phyloP scores from a whole-genome alignment of 2,113 vertebrate species.

The Recurvirostra avosetta region DNA sequence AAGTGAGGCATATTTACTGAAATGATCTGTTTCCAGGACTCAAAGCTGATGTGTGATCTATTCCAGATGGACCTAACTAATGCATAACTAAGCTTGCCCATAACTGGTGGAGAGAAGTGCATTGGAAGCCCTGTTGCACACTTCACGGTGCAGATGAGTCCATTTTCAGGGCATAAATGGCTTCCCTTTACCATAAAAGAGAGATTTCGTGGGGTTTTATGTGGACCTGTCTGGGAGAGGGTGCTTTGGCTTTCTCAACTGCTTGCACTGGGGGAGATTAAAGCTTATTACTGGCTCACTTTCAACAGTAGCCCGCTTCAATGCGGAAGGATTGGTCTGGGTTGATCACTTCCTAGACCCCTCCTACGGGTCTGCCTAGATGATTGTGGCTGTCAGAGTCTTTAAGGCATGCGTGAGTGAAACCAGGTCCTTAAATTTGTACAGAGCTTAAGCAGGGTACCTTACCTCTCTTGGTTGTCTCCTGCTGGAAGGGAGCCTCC shows the following conservation, averaged over 20 bases:
- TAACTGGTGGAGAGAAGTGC: not conserved
- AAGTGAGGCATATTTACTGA: not conserved
- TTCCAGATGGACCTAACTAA: not conserved
- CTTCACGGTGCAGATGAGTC: not conserved
- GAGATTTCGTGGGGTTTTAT: not conserved
- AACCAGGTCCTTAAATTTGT: rapidly evolving
- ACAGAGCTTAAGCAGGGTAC: not conserved
- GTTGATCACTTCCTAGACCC: not conserved
- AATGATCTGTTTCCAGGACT: not conserved
- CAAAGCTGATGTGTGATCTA: not conserved
- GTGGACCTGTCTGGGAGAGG: not conserved
- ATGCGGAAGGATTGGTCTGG: not conserved
- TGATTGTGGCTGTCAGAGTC: not conserved
- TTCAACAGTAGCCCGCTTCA: not conserved
- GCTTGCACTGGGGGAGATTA: not conserved
- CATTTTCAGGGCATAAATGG: not conserved
- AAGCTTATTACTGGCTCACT: not conserved
- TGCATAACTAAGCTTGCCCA: rapidly evolving
- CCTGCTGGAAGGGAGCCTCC: not conserved
- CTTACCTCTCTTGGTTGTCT: not conserved
- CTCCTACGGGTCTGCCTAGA: not conserved
- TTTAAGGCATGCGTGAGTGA: rapidly evolving
- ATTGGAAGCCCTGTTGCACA: not conserved
- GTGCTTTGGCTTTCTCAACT: not conserved
- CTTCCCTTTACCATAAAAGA: not conserved